These are phyloP conservation scores for Lasioglossum malachurum DNA, from an alignment of 2,888 invertebrate genomes.

Conservation along the genomic window DNA sequence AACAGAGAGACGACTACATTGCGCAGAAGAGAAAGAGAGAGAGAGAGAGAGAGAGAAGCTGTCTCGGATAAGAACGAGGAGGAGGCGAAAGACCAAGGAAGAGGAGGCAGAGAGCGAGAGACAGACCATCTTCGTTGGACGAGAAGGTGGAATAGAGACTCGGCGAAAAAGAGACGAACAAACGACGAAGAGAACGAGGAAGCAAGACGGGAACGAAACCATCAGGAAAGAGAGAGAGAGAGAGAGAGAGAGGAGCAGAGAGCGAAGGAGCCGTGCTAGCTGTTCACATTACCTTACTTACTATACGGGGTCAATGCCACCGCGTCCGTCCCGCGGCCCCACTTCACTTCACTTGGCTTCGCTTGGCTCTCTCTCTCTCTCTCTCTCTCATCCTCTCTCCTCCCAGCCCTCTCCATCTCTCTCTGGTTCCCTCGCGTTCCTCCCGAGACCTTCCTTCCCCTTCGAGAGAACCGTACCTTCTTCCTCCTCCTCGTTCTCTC, in stretches of 20 bases:
- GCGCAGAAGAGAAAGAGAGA: constrained; percentile 5
- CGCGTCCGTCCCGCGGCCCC: constrained; percentile 79
- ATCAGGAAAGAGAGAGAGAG: constrained; percentile 21
- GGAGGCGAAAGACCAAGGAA: not conserved
- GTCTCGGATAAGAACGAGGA: not conserved
- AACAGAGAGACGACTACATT: constrained; percentile 48
- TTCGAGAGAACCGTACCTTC: constrained; percentile 23
- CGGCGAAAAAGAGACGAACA: constrained; percentile 26
- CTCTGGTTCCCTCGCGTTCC: constrained; percentile 29
- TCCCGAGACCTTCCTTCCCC: constrained; percentile 47
- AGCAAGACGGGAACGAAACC: constrained; percentile 19
- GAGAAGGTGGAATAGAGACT: constrained; percentile 7
- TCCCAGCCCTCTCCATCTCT: constrained; percentile 26
- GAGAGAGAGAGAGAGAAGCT: constrained; percentile 19
- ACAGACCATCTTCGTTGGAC: not conserved
- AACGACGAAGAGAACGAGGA: constrained; percentile 26
- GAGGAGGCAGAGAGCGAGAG: not conserved
- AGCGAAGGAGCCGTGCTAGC: constrained; percentile 74
- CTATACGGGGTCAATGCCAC: constrained; percentile 83
- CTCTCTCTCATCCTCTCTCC: constrained; percentile 50
- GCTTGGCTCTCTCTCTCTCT: constrained; percentile 66
- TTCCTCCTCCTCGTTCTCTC: constrained; percentile 46
- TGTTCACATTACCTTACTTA: constrained; percentile 83
- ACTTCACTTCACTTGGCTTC: constrained; percentile 79
- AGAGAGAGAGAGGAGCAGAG: constrained; percentile 32